Percentiles rank a stretch among this genome's conserved stretches.
These are phyloP conservation scores for Poeciliopsis gracilis DNA, from an alignment of 2,797 vertebrate species.

Conservation along the genomic window DNA sequence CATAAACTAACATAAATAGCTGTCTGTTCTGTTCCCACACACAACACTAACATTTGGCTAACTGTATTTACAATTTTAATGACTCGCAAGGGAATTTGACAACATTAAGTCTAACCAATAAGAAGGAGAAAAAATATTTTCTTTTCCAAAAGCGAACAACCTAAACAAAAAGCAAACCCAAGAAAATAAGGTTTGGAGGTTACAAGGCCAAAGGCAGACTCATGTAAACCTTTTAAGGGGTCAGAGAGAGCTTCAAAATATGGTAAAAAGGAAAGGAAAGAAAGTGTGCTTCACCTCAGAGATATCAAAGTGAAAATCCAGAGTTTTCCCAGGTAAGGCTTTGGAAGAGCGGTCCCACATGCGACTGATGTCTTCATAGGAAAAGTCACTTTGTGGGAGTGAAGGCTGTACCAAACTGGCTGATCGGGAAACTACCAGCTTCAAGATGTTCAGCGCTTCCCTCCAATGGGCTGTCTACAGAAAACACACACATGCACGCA, in stretches of 20 bases:
- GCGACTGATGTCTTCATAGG: constrained; percentile 87
- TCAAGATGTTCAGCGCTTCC: constrained; percentile 91
- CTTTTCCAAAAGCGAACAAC: constrained; percentile 45
- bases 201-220: constrained; percentile 28
- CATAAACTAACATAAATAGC: constrained; percentile 79
- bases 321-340: constrained; percentile 92
- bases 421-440: constrained; percentile 92
- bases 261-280: constrained; percentile 7
- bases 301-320: constrained; percentile 95
- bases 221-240: background rate
- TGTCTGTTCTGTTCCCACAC: constrained; percentile 82
- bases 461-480: constrained; percentile 90
- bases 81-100: constrained; percentile 59
- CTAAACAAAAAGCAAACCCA: constrained; percentile 67
- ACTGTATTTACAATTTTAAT: constrained; percentile 68
- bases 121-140: constrained; percentile 63
- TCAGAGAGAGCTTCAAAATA: constrained; percentile 8
- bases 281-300: constrained; percentile 83
- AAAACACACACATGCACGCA: constrained; percentile 37
- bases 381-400: constrained; percentile 85
- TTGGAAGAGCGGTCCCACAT: constrained; percentile 91
- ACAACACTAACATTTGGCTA: constrained; percentile 44
- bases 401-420: constrained; percentile 91
- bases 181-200: constrained; percentile 48
- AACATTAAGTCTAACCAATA: constrained; percentile 55